Percentiles rank a stretch among this genome's conserved stretches.
These are phyloP conservation scores for Ciona savignyi DNA, from an alignment of 23 tunicate species.

Conservation along the genomic window DNA sequence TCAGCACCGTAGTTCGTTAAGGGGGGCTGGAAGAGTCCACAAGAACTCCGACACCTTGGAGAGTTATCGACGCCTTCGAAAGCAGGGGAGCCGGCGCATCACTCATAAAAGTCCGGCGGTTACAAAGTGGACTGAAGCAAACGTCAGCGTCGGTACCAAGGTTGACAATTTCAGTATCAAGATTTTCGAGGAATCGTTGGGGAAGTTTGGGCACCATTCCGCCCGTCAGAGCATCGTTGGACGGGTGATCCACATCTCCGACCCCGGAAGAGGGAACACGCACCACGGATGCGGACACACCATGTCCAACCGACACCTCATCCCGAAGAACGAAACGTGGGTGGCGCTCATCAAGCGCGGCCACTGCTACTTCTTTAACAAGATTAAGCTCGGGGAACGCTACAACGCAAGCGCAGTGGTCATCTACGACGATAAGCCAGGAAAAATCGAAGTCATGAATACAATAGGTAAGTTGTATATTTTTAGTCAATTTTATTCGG, in stretches of 20 bases:
- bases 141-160: background rate
- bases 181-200: background rate
- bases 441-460: slow-evolving; percentile 44
- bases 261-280: slow-evolving; percentile 29
- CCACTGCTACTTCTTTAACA: slow-evolving; percentile 60
- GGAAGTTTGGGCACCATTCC: slow-evolving; percentile 51
- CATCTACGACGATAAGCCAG: slow-evolving; percentile 50
- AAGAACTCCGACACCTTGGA: background rate
- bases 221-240: slow-evolving; percentile 17
- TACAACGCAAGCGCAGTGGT: slow-evolving; percentile 80
- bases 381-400: slow-evolving; percentile 43
- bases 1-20: background rate
- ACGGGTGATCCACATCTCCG: slow-evolving; percentile 40
- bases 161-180: background rate
- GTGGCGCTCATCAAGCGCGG: slow-evolving; percentile 69
- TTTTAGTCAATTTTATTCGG: too few relatives aligned
- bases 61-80: background rate
- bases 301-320: slow-evolving; percentile 21
- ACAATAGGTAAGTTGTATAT: slow-evolving; percentile 65
- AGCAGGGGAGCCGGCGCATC: slow-evolving; percentile 1
- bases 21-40: background rate
- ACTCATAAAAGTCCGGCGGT: background rate
- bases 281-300: slow-evolving; percentile 51
- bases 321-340: slow-evolving; percentile 55
- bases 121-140: slow-evolving; percentile 19